A percentile compares a stretch with the other conserved stretches of the same genome.
phyloP scores from a whole-genome alignment of 1,140 invertebrate species.

The Hirudo medicinalis region DNA sequence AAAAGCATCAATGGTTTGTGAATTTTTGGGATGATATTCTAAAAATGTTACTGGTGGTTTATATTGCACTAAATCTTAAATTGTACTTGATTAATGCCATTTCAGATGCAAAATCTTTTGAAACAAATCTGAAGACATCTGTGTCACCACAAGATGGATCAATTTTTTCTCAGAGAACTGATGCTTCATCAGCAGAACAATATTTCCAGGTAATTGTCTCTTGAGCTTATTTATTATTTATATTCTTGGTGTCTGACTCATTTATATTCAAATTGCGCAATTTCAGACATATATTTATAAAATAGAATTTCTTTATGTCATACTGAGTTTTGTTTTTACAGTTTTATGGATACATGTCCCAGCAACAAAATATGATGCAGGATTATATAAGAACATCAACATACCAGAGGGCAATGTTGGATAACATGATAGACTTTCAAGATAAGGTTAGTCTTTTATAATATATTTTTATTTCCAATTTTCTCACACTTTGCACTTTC shows the following conservation, averaged over 20 bases:
- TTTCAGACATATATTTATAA: background rate
- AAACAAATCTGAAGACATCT: conserved; percentile 27
- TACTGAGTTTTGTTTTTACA: conserved; percentile 47
- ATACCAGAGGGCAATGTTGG: conserved; percentile 89
- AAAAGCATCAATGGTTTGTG: conserved; percentile 31
- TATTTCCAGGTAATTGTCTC: conserved; percentile 68
- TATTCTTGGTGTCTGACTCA: background rate
- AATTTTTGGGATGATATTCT: conserved; percentile 14
- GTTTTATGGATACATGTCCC: conserved; percentile 95
- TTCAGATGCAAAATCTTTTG: conserved; percentile 15
- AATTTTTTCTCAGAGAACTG: conserved; percentile 86
- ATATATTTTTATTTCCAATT: conserved; percentile 11
- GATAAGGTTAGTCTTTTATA: conserved; percentile 41
- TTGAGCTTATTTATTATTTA: too few relatives aligned
- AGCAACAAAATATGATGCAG: conserved; percentile 99
- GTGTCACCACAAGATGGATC: conserved; percentile 31
- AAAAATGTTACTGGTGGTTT: background rate
- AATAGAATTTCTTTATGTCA: background rate
- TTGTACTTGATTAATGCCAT: background rate
- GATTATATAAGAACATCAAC: conserved; percentile 96
- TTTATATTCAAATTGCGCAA: conserved; percentile 1
- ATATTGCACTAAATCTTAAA: background rate
- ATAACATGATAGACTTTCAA: conserved; percentile 81
- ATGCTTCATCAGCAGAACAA: conserved; percentile 89
- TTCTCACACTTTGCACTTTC: background rate